Conservation (phyloP, 2,797 vertebrate species). For the Takifugu rubripes region DNA sequence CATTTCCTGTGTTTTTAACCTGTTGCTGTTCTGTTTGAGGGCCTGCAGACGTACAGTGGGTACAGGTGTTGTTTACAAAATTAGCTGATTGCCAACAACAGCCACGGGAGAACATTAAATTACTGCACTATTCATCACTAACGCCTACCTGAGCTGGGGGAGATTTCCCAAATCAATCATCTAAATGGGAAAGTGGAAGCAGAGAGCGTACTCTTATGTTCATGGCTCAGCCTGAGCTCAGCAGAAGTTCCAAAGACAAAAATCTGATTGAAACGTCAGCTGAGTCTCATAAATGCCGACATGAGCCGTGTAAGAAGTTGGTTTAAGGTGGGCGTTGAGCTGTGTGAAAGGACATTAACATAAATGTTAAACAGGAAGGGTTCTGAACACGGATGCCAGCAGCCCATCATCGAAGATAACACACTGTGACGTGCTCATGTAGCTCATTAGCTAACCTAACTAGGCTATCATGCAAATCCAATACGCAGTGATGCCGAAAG, state of each 20-base stretch:
- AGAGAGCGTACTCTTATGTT: constrained; percentile 41
- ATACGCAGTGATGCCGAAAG: too few species aligned
- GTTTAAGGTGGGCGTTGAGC: too few species aligned
- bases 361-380: too few species aligned
- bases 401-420: too few species aligned
- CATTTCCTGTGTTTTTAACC: too few species aligned
- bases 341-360: too few species aligned
- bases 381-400: too few species aligned
- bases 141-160: constrained; percentile 49
- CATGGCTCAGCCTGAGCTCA: constrained; percentile 25
- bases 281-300: background rate
- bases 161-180: constrained; percentile 62
- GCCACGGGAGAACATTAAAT: constrained; percentile 47
- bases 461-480: too few species aligned
- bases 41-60: constrained; percentile 3
- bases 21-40: too few species aligned
- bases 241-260: constrained; percentile 21
- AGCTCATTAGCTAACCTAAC: too few species aligned
- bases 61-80: constrained; percentile 51
- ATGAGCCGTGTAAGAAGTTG: too few species aligned
- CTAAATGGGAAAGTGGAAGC: constrained; percentile 51
- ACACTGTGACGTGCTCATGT: too few species aligned
- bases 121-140: constrained; percentile 49
- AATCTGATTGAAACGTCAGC: constrained; percentile 11
- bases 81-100: constrained; percentile 44